A percentile compares a stretch with the other conserved stretches of the same genome.
These are phyloP conservation scores for Temnothorax curvispinosus DNA, from an alignment of 1,140 invertebrate genomes.

Conservation along the genomic window DNA sequence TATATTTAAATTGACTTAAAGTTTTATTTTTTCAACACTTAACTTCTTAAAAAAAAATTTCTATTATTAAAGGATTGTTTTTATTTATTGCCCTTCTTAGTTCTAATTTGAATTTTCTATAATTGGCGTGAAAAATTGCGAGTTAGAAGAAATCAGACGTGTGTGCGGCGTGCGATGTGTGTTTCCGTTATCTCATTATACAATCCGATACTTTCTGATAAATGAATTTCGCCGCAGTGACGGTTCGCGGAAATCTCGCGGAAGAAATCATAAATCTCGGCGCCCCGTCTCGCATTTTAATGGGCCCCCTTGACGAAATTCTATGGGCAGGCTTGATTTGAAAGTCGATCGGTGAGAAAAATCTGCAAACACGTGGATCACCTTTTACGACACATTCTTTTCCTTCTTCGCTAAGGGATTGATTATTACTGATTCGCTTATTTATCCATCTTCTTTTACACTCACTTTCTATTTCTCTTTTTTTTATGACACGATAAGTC, in stretches of 20 bases:
- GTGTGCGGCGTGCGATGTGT: background rate
- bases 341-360: constrained; percentile 72
- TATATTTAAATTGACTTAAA: background rate
- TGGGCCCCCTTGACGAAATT: constrained; percentile 61
- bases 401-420: background rate
- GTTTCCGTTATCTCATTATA: constrained; percentile 36
- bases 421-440: background rate
- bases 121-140: background rate
- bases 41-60: background rate
- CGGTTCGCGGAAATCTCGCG: constrained; percentile 64
- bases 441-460: background rate
- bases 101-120: background rate
- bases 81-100: background rate
- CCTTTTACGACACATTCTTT: constrained; percentile 40
- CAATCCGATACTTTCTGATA: constrained; percentile 20
- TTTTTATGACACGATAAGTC: background rate
- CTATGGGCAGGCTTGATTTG: constrained; percentile 58
- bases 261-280: constrained; percentile 46
- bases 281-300: constrained; percentile 65
- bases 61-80: background rate
- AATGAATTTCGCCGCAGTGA: constrained; percentile 44
- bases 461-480: constrained; percentile 18
- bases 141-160: background rate
- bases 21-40: background rate
- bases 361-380: constrained; percentile 71